Base-by-base conservation (phyloP, 2,888 invertebrate genomes). In the Drosophila borealis region DNA sequence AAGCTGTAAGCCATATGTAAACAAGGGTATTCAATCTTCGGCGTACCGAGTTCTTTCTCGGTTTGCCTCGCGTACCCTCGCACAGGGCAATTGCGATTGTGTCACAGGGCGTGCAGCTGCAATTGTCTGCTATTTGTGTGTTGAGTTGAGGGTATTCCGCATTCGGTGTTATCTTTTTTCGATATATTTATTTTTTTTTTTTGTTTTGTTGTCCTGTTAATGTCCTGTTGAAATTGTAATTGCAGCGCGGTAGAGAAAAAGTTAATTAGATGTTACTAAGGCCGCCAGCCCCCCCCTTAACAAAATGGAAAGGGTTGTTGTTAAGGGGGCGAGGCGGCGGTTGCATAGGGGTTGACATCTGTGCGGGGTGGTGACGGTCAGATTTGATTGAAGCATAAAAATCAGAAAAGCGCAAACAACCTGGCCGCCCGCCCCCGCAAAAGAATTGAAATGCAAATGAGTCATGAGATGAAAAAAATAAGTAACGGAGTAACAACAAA, bases 181-280 rank as follows among this genome's bases (percentile, higher is more conserved):
- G 44, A 54, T 46, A 48, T 33, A 0, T 29, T 8, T 29, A 8
- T 14, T 46, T 41, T 42, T 46, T 41, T 42, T 13, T 49, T 25
- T 29, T 14, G 21, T 17, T 17, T 39, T 10, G 5, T 33, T 29
- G 44, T 59, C 61, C 65, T 64, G 61, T 62, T 67, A 70, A 69
- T 76, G 59, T 80, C 69, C 85, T 74, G 81, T 74, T 79, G 78
- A 86, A 88, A 75, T 70, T 80, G 78, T 88, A 81, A 86, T 80
- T 82, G 82, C 75, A 86, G 82, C 73, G 72, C 61, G 56, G 64
- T 44, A 50, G 46, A 53, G 62, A 65, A 82, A 78, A 80, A 88
- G 79, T 81, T 87, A 89, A 88, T 84, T 89, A 89, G 85, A 83
- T 84, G 83, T 87, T 83, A 73, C 83, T 72, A 87, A 78, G 88